Evolutionary conservation across 92 coral and sea anemone genomes (phyloP).

Genomic region (Paramuricea clavata): DNA sequence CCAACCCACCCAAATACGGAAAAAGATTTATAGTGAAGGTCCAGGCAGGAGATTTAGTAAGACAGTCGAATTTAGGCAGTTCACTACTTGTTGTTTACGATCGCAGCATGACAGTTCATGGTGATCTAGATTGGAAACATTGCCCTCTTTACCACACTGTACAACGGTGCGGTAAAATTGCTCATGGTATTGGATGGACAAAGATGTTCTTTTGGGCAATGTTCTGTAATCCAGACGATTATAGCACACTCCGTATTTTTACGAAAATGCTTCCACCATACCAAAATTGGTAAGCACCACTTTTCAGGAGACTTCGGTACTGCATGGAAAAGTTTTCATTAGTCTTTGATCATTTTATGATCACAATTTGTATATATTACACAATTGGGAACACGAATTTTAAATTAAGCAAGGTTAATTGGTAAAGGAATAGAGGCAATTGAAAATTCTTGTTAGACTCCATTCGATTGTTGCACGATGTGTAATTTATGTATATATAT

Average conservation of each 20-base stretch:
- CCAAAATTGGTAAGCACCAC: not conserved
- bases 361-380: too few relatives aligned
- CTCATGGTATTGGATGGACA: not conserved
- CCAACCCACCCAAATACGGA: conserved; percentile 31
- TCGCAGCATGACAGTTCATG: not conserved
- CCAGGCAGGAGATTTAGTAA: conserved; percentile 6
- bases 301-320: too few relatives aligned
- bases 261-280: not conserved
- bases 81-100: not conserved
- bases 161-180: not conserved
- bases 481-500: too few relatives aligned
- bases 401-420: too few relatives aligned
- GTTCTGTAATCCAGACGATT: not conserved
- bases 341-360: too few relatives aligned
- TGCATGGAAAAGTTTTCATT: too few relatives aligned
- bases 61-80: not conserved
- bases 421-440: too few relatives aligned
- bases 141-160: not conserved
- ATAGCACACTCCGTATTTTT: not conserved
- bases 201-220: not conserved
- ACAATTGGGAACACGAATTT: too few relatives aligned
- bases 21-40: conserved; percentile 47
- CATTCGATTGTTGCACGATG: too few relatives aligned
- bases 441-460: too few relatives aligned
- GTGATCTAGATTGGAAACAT: not conserved